Evolutionary conservation across 2,113 vertebrate genomes (phyloP).

Genomic region (Hemichromis elongatus): DNA sequence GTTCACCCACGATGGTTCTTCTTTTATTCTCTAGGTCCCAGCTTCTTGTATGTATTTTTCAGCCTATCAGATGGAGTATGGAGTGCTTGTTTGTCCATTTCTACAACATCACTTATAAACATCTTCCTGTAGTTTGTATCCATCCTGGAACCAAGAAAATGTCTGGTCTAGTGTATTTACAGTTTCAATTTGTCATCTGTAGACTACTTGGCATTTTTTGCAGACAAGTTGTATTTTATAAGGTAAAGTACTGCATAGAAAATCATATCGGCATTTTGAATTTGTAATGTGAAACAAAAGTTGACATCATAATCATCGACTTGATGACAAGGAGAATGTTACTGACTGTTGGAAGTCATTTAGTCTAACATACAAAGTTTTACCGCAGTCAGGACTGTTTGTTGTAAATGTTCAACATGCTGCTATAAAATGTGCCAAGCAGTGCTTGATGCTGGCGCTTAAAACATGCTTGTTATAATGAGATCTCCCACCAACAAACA

Average conservation of each 20-base stretch:
- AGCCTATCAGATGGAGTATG: neutral
- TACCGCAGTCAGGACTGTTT: slow-evolving; percentile 54
- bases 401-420: slow-evolving; percentile 61
- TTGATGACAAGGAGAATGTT: slow-evolving; percentile 2
- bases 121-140: neutral
- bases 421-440: slow-evolving; percentile 62
- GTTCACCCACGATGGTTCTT: neutral
- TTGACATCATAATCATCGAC: neutral
- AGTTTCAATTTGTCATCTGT: neutral
- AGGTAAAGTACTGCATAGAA: neutral
- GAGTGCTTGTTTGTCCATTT: neutral
- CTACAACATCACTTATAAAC: neutral
- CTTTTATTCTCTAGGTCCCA: neutral
- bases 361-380: slow-evolving; percentile 43
- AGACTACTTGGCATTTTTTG: neutral
- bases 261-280: neutral
- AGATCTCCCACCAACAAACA: slow-evolving; percentile 72
- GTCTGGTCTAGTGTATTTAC: neutral
- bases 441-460: slow-evolving; percentile 47
- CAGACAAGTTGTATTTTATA: neutral
- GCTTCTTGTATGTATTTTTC: neutral
- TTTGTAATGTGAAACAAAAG: neutral
- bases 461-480: slow-evolving; percentile 64
- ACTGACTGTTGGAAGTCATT: slow-evolving; percentile 34
- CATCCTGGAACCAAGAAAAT: neutral